Base-by-base conservation (phyloP, 1,140 invertebrate genomes). In the Drosophila cardini region DNA sequence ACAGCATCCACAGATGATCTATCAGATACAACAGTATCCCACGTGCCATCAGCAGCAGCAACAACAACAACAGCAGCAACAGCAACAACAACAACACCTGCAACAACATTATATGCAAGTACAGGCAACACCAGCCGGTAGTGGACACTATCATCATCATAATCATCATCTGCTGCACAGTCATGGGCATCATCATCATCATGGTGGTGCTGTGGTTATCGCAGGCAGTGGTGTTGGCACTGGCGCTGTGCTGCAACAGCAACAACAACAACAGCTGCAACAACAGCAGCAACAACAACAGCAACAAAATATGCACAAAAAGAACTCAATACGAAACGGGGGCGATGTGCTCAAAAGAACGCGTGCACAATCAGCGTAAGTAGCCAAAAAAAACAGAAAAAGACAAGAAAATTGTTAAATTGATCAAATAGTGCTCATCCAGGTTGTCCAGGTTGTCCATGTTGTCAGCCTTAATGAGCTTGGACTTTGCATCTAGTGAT, bases 291-390 rank as follows among this genome's bases (percentile, higher is more conserved):
- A 53, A 72, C 91, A 65, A 82, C 92, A 63, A 52, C 90, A 57
- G 34, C 77, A 61, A 62, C 94, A 94, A 75, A 92, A 92, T 58
- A 92, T 95, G 76, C 93, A 94, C 77, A 95, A 96, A 80, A 96
- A 96, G 84, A 94, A 94, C 36, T 94, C 94, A 18, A 93, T 95
- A 4, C 92, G 95, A 58, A 95, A 95, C 82, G 87, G 89, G 40
- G 94, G 94, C n/a, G 95, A 96, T 86, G 94, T 95, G 40, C 91
- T 95, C 67, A 96, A 96, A 85, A 92, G 95, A 52, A 94, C 94
- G 67, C 92, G 95, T 74, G 93, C 95, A 60, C 95, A 95, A 89
- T 94, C 93, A 73, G 94, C 94, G 95, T 96, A 93, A 94, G 94
- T 94, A 45, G 48, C 3, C n/a, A 40, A 2, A n/a, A n/a, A n/a